These are phyloP conservation scores for Caenorhabditis plicata DNA, from an alignment of 2,888 invertebrate species.

Conservation along the genomic window DNA sequence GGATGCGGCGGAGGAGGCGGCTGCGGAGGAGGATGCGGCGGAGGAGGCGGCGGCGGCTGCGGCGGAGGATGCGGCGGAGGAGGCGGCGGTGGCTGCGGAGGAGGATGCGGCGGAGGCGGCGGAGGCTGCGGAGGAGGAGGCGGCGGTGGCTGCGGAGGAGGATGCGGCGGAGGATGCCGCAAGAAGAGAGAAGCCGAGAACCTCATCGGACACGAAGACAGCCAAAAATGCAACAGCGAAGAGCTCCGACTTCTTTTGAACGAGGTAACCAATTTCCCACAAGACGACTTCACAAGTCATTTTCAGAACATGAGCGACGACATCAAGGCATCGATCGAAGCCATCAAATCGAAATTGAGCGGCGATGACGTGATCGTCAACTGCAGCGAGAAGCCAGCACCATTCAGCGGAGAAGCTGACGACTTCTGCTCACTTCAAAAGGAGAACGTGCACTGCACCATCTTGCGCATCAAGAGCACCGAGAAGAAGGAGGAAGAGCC, in stretches of 20 bases:
- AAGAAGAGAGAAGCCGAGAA: conserved; percentile 42
- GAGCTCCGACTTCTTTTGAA: conserved; percentile 37
- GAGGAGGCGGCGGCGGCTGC: too few species aligned
- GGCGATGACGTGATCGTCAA: conserved; percentile 33
- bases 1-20: conserved; percentile 28
- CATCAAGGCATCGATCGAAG: conserved; percentile 26
- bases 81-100: conserved; percentile 9
- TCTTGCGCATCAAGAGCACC: conserved; percentile 34
- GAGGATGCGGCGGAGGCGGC: conserved; percentile 1
- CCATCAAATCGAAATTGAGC: conserved; percentile 33
- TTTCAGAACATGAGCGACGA: conserved; percentile 36
- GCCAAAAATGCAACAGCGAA: conserved; percentile 43
- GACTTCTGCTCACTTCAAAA: conserved; percentile 39
- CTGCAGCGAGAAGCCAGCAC: conserved; percentile 42
- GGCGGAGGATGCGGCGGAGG: conserved; percentile 13
- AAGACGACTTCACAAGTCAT: neutral
- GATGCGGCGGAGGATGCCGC: conserved; percentile 25
- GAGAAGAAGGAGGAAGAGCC: conserved; percentile 1
- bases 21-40: conserved; percentile 41
- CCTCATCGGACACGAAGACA: conserved; percentile 37
- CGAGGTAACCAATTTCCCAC: conserved; percentile 7
- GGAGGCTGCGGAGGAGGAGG: conserved; percentile 20
- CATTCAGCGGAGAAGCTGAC: conserved; percentile 43
- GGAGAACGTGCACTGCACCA: conserved; percentile 38
- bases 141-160: conserved; percentile 26